These are phyloP conservation scores for Noctua comes DNA, from an alignment of 2,888 invertebrate genomes.

Conservation along the genomic window DNA sequence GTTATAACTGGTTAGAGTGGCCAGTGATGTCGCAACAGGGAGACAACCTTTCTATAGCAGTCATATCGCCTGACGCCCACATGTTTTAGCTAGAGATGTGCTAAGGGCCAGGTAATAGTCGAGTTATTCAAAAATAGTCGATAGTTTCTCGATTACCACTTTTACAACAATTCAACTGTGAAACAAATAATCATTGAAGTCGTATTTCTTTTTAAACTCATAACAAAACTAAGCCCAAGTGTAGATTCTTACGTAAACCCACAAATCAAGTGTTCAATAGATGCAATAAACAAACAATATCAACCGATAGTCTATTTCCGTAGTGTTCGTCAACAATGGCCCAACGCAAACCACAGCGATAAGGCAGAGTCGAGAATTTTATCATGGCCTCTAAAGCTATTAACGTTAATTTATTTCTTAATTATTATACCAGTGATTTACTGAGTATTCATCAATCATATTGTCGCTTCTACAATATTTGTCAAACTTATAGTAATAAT, in stretches of 20 bases:
- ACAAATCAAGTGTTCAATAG: slow-evolving; percentile 56
- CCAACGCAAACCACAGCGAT: slow-evolving; percentile 53
- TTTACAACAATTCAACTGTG: neutral
- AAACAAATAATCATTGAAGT: neutral
- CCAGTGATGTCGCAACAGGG: slow-evolving; percentile 81
- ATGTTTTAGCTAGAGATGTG: slow-evolving; percentile 70
- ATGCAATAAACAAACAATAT: slow-evolving; percentile 53
- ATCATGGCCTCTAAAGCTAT: slow-evolving; percentile 54
- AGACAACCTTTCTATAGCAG: slow-evolving; percentile 77
- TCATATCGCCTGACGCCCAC: slow-evolving; percentile 82
- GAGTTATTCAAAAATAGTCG: slow-evolving; percentile 16
- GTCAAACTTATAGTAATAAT: neutral
- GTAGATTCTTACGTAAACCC: slow-evolving; percentile 31
- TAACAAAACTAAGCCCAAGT: slow-evolving; percentile 7
- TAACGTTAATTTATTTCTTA: slow-evolving; percentile 53
- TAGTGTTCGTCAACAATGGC: slow-evolving; percentile 55
- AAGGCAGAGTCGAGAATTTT: slow-evolving; percentile 61
- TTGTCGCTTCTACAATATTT: slow-evolving; percentile 5
- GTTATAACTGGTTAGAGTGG: slow-evolving; percentile 59
- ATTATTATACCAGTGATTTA: slow-evolving; percentile 41
- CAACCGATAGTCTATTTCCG: slow-evolving; percentile 59
- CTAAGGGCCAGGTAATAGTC: slow-evolving; percentile 41
- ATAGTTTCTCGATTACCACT: slow-evolving; percentile 2
- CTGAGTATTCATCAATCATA: slow-evolving; percentile 40
- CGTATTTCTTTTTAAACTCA: neutral